Percentiles rank a stretch among this genome's conserved stretches.
Evolutionary conservation across 2,888 invertebrate genomes (phyloP).

Genomic region (Stratiomys singularior): DNA sequence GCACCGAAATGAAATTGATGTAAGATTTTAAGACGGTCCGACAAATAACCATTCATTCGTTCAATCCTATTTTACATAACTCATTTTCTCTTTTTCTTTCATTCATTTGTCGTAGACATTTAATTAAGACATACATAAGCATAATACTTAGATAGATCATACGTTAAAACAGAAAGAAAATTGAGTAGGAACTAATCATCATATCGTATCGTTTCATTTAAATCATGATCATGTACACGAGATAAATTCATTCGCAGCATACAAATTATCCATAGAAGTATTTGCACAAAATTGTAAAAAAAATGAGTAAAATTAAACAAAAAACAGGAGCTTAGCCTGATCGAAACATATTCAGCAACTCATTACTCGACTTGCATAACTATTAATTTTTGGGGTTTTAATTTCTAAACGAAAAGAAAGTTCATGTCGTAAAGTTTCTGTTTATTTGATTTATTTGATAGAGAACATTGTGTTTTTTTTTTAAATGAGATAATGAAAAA

Average conservation of each 20-base stretch:
- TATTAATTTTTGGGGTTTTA: not conserved
- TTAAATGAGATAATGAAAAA: slow-evolving; percentile 2
- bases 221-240: slow-evolving; percentile 15
- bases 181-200: slow-evolving; percentile 15
- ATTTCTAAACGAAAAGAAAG: not conserved
- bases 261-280: not conserved
- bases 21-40: slow-evolving; percentile 62
- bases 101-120: slow-evolving; percentile 33
- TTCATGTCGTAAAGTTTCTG: not conserved
- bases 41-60: not conserved
- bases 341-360: no score
- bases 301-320: no score
- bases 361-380: not conserved
- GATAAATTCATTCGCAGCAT: slow-evolving; percentile 7
- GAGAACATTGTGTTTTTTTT: slow-evolving; percentile 26
- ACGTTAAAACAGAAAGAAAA: not conserved
- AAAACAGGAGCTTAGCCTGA: no score
- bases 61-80: not conserved
- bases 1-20: slow-evolving; percentile 70
- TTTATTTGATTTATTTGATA: slow-evolving; percentile 24
- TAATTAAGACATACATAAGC: slow-evolving; percentile 21
- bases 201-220: slow-evolving; percentile 31
- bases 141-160: not conserved
- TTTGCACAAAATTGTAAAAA: no score
- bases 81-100: slow-evolving; percentile 14